Evolutionary conservation across 1,140 invertebrate genomes (phyloP), one percentile per base, ranked within the genome.

Genomic region (Sarcophaga bullata): DNA sequence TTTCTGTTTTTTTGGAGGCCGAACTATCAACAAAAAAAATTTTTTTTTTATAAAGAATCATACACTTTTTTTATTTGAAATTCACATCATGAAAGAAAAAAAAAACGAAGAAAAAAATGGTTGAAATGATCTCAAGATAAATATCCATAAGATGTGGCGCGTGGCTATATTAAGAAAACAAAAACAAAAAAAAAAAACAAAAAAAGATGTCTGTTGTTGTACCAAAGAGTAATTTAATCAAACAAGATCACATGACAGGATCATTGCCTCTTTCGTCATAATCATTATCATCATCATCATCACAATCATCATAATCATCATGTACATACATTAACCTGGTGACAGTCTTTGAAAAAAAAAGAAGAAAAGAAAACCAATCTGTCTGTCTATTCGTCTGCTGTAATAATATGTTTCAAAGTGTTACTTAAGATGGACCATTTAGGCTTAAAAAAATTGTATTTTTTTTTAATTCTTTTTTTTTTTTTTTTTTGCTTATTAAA

Each of bases 161-260:
- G 62, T 68, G 62, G 62, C 62, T 68, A 68, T 19, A 68, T 10
- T 4, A 17, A 68, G n/a, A 68, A 68, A 68, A 2, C 0, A 13
- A 58, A n/a, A 37, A 37, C 25, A 37, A 4, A 37, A 37, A 37
- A 37, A 37, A 37, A 37, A 37, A 37, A 37, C 25, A 37, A 1
- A 37, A 37, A 58, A n/a, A 17, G 4, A 37, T 37, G 25, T 37
- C 25, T 37, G 25, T 37, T 37, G 25, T 37, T 37, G 25, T 37
- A 37, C 25, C 1, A 37, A 37, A 37, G 25, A 37, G 62, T 68
- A 68, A 68, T 68, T 19, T 68, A 68, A 68, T 15, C 17, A 68
- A 68, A 68, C 6, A 68, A 68, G 62, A 68, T 68, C 62, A 68
- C 62, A 68, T 68, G 62, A 68, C 62, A 68, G 17, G 62, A 68